These are phyloP conservation scores for Procapra przewalskii DNA, from an alignment of 2,113 vertebrate species.

Conservation along the genomic window DNA sequence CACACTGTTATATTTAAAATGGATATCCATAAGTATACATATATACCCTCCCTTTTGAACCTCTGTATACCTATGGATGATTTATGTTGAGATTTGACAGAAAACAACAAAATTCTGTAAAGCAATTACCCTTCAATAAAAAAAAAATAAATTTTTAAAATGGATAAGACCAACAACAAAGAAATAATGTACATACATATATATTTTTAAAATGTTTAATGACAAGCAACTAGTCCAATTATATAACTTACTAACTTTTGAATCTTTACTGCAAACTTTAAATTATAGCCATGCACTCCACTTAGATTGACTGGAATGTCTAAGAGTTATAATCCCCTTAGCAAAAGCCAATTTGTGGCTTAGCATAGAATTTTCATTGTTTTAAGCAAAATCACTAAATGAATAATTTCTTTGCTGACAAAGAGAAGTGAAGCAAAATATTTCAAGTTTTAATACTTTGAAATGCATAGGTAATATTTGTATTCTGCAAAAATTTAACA, in stretches of 20 bases:
- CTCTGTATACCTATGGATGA: background rate
- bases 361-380: background rate
- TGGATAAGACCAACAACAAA: background rate
- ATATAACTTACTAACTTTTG: background rate
- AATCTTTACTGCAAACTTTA: background rate
- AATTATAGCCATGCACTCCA: background rate
- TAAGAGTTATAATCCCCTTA: constrained; percentile 7
- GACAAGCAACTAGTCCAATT: background rate
- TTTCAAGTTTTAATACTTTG: constrained; percentile 26
- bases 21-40: background rate
- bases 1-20: background rate
- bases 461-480: constrained; percentile 1
- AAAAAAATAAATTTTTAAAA: background rate
- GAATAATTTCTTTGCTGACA: constrained; percentile 26
- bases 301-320: background rate
- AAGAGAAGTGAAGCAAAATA: constrained; percentile 12
- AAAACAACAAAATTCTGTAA: background rate
- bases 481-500: constrained; percentile 27
- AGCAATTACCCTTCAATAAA: background rate
- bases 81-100: background rate
- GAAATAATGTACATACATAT: background rate
- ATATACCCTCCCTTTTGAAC: background rate
- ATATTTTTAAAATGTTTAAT: background rate
- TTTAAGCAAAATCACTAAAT: constrained; percentile 11
- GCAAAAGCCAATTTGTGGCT: constrained; percentile 23